Percentiles rank a stretch among this genome's conserved stretches.
Evolutionary conservation across 1,140 invertebrate genomes (phyloP).

Genomic region (Chionoecetes opilio): DNA sequence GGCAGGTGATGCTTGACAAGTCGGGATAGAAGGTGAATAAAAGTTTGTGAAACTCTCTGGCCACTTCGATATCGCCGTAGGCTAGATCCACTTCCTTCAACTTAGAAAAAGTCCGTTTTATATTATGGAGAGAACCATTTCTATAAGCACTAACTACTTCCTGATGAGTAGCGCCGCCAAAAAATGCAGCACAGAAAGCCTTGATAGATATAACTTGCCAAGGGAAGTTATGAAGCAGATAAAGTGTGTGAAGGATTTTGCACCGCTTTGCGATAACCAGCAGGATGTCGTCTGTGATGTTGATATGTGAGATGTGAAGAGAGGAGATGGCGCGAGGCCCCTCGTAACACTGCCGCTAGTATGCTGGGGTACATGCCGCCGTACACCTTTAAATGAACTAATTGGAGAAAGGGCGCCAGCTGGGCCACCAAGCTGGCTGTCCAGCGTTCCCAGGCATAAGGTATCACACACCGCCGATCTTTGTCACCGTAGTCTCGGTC

Average conservation of each 20-base stretch:
- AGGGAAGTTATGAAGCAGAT: constrained; percentile 65
- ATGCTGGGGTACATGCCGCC: constrained; percentile 71
- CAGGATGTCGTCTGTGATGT: constrained; percentile 69
- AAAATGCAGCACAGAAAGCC: constrained; percentile 65
- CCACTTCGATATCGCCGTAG: constrained; percentile 66
- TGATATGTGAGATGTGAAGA: constrained; percentile 66
- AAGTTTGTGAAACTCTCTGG: constrained; percentile 71
- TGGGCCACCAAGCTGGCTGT: not conserved
- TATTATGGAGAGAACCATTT: not conserved
- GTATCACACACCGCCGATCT: constrained; percentile 63
- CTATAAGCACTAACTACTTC: not conserved
- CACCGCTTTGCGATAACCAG: constrained; percentile 39
- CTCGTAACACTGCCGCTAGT: constrained; percentile 46
- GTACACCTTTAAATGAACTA: constrained; percentile 52
- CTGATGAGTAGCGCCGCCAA: constrained; percentile 18
- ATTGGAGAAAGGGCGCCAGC: constrained; percentile 51
- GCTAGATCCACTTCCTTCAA: constrained; percentile 69
- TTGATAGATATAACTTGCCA: constrained; percentile 70
- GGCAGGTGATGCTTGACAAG: constrained; percentile 58
- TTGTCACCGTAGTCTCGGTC: constrained; percentile 67
- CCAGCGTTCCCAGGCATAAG: constrained; percentile 70
- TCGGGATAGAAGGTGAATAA: constrained; percentile 65
- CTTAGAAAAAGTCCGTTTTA: constrained; percentile 38
- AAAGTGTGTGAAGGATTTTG: constrained; percentile 44
- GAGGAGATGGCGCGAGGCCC: constrained; percentile 20